Evolutionary conservation across 2,888 invertebrate species (phyloP), one percentile per base, ranked within the genome.

Genomic region (Iphiclides podalirius): DNA sequence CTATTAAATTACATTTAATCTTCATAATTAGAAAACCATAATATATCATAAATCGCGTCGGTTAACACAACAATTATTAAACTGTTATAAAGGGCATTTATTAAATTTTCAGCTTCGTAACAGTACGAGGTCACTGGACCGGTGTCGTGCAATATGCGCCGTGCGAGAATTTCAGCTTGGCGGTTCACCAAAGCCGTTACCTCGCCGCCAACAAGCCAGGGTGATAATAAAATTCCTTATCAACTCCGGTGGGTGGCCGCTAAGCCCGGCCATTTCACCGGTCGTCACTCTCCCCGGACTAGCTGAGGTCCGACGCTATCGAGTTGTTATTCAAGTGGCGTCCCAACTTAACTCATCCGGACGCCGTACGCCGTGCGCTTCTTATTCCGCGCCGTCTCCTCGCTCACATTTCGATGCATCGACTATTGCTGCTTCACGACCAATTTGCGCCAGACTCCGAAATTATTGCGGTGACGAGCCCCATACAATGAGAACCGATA

Each of bases 241-340:
- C 35, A 35, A 39, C 39, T 39, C 41, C 31, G 33, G 38, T 44
- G 44, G 49, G 49, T 49, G 44, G 49, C 14, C 34, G 31, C 16
- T 48, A 48, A 43, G 37, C 31, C 42, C 16, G 12, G 46, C n/a
- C 9, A 33, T 26, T 38, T 20, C 36, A 28, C 48, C 28, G 20
- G 3, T 6, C 20, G 20, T 8, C 28, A 28, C 6, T 20, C n/a
- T n/a, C n/a, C n/a, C 28, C n/a, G 28, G 28, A 28, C n/a, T 28
- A 28, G 28, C n/a, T 20, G 20, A 20, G 20, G 4, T 20, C 4
- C 4, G 20, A 20, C 20, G 6, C n/a, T 20, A 2, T 28, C 28
- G 8, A 3, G 74, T 83, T 81, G 69, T 72, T 79, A 83, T 83
- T 81, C 82, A 65, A 60, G 63, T 54, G 55, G 57, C 73, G 77